Evolutionary conservation across 2,797 vertebrate species (phyloP).

Genomic region (Anniella stebbinsi): DNA sequence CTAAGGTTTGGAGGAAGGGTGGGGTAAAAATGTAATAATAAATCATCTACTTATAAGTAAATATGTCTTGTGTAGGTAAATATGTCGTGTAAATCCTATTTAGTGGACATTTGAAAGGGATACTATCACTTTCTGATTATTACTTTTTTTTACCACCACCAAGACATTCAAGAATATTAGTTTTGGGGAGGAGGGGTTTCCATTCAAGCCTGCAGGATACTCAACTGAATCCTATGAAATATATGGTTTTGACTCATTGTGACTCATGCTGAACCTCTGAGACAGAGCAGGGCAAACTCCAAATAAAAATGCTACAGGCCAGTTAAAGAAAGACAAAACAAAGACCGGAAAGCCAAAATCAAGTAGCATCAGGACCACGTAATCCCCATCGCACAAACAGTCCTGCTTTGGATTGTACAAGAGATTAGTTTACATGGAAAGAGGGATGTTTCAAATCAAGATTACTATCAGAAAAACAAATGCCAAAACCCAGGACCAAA

Average conservation of each 20-base stretch:
- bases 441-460: background rate
- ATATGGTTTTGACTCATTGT: background rate
- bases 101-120: background rate
- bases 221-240: background rate
- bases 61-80: background rate
- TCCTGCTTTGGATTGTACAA: background rate
- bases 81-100: background rate
- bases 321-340: background rate
- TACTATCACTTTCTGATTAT: background rate
- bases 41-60: background rate
- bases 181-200: too few species aligned
- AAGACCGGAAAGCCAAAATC: accelerated
- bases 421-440: constrained; percentile 2
- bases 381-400: constrained; percentile 1
- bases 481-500: background rate
- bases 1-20: background rate
- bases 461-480: background rate
- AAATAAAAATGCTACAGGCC: background rate
- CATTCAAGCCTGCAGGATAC: background rate
- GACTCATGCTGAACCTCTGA: background rate
- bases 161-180: background rate
- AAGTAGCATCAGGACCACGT: background rate
- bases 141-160: background rate
- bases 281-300: background rate
- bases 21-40: background rate